Base-by-base conservation (phyloP, 2,888 invertebrate genomes). In the Linnaemya vulpina region DNA sequence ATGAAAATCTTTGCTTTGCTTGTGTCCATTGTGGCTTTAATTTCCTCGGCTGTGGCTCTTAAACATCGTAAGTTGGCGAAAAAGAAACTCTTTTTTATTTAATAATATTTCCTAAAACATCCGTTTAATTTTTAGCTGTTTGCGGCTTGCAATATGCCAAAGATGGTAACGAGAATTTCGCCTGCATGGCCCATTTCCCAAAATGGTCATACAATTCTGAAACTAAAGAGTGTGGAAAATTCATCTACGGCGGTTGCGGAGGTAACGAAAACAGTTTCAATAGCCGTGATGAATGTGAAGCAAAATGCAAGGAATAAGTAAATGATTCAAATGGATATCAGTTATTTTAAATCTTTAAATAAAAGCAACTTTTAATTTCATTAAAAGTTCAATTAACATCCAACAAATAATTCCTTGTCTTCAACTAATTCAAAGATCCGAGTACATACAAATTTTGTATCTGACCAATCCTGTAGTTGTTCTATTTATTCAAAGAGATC, bases 1-100 rank as follows among this genome's bases (percentile, higher is more conserved):
- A 65, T 65, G 65, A 65, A 49, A 30, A 46, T 30, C 17, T 49
- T 65, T 17, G 65, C 46, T 65, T 65, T 49, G n/a, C n/a, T 65
- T 0, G 30, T 65, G 0, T n/a, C 7, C n/a, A 65, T 65, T 30
- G 46, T 25, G n/a, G 46, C 65, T 49, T n/a, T 65, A n/a, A 22
- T 30, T 65, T n/a, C 46, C 25, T 65, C 46, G 30, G 25, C n/a
- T 1, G 30, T 17, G n/a, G 65, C 46, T 30, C 22, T 46, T 46
- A 46, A 43, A 17, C 1, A 25, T 46, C 30, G 65, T 65, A 46
- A 10, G 46, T 11, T n/a, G 1, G 4, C 25, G 0, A 65, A 49
- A 63, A 1, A 38, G 1, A 53, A 30, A 2, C 2, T 30, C 5
- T 53, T 49, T 49, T 5, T n/a, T 49, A n/a, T n/a, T n/a, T n/a